Evolutionary conservation across 2,888 invertebrate species (phyloP).

Genomic region (Melanargia galathea): DNA sequence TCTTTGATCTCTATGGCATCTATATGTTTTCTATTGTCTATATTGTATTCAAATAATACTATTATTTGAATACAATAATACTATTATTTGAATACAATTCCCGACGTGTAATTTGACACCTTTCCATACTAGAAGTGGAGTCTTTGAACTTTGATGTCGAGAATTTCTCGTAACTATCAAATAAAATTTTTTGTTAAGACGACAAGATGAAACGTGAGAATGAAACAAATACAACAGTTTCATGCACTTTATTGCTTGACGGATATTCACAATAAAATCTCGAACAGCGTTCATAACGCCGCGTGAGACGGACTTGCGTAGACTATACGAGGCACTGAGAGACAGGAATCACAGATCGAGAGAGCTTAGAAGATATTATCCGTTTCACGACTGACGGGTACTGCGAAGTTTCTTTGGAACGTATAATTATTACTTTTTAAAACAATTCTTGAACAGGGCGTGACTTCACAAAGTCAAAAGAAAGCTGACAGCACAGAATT

Average conservation of each 20-base stretch:
- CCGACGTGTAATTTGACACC: too few relatives aligned
- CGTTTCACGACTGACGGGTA: slow-evolving; percentile 31
- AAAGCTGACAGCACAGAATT: too few relatives aligned
- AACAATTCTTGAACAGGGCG: not conserved
- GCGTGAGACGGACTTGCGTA: slow-evolving; percentile 72
- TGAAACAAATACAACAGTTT: slow-evolving; percentile 73
- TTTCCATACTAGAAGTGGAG: too few relatives aligned
- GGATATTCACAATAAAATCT: slow-evolving; percentile 81
- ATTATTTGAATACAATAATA: too few relatives aligned
- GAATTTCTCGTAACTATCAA: not conserved
- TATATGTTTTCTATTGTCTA: too few relatives aligned
- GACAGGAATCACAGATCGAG: slow-evolving; percentile 83
- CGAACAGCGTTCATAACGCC: slow-evolving; percentile 81
- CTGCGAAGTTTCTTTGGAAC: slow-evolving; percentile 35
- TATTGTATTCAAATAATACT: too few relatives aligned
- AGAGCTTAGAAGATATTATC: slow-evolving; percentile 69
- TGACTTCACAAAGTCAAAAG: not conserved
- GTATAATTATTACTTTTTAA: not conserved
- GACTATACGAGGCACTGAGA: slow-evolving; percentile 81
- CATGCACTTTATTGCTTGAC: slow-evolving; percentile 82
- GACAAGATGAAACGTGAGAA: not conserved
- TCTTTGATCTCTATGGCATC: too few relatives aligned
- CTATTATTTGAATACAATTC: too few relatives aligned
- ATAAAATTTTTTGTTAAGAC: too few relatives aligned
- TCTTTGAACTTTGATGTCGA: too few relatives aligned